These are phyloP conservation scores for Necrosyrtes monachus DNA, from an alignment of 2,797 vertebrate species.

Conservation along the genomic window DNA sequence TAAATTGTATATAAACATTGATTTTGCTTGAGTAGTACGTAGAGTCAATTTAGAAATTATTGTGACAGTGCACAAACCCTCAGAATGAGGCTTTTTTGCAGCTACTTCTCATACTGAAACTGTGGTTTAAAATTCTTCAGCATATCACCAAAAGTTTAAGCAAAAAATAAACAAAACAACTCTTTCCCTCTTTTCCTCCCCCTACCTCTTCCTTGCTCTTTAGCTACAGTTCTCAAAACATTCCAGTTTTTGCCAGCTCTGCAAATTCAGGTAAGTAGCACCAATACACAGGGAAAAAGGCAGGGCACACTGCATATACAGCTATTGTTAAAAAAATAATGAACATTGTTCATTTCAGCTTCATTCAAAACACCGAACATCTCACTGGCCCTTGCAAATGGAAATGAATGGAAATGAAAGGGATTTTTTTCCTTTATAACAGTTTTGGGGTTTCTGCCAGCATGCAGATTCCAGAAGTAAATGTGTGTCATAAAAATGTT, in stretches of 20 bases:
- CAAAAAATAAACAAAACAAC: not conserved
- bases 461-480: not conserved
- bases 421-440: not conserved
- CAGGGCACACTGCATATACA: not conserved
- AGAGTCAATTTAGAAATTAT: conserved; percentile 22
- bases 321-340: not conserved
- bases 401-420: not conserved
- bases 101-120: not conserved
- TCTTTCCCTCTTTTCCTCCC: not conserved
- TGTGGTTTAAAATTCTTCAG: not conserved
- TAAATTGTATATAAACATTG: not conserved
- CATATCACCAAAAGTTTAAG: not conserved
- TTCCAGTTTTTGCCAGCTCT: not conserved
- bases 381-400: not conserved
- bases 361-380: not conserved
- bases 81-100: not conserved
- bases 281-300: not conserved
- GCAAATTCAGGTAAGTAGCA: not conserved
- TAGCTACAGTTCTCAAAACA: not conserved
- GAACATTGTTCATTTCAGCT: not conserved
- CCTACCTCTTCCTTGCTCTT: not conserved
- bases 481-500: not conserved
- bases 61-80: not conserved
- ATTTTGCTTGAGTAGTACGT: conserved; percentile 13
- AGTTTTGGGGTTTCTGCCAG: not conserved